Evolutionary conservation across 2,113 vertebrate species (phyloP).

Genomic region (Azemiops feae): DNA sequence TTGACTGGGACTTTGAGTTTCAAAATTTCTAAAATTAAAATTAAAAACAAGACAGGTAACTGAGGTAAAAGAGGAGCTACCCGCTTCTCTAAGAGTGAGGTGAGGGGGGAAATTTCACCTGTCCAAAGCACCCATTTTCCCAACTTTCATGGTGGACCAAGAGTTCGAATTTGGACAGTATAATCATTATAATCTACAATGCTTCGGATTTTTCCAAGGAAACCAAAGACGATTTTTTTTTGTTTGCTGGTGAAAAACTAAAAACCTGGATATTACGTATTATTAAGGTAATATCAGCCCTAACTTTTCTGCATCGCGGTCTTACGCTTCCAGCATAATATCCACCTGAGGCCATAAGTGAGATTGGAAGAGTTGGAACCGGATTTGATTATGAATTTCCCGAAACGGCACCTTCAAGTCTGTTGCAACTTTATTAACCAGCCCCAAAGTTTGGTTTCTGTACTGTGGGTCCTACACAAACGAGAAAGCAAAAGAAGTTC

Average conservation of each 20-base stretch:
- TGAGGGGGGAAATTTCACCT: background rate
- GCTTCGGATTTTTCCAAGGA: background rate
- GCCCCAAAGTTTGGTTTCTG: constrained; percentile 29
- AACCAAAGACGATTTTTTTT: background rate
- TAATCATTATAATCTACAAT: background rate
- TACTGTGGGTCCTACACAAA: background rate
- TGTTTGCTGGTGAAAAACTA: background rate
- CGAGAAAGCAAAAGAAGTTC: background rate
- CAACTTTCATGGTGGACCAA: background rate
- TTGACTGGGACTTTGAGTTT: background rate
- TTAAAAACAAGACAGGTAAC: background rate
- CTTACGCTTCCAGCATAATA: background rate
- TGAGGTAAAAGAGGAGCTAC: background rate
- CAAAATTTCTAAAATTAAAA: background rate
- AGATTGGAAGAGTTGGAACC: background rate
- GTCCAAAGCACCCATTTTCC: background rate
- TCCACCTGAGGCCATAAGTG: background rate
- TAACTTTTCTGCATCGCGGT: background rate
- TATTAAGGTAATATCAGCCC: background rate
- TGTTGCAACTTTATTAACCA: constrained; percentile 17
- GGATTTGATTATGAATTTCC: background rate
- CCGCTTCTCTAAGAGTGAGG: background rate
- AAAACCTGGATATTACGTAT: background rate
- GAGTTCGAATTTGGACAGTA: background rate
- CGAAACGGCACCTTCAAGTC: constrained; percentile 42